phyloP scores from a whole-genome alignment of 2,113 vertebrate species.

The Colius striatus region DNA sequence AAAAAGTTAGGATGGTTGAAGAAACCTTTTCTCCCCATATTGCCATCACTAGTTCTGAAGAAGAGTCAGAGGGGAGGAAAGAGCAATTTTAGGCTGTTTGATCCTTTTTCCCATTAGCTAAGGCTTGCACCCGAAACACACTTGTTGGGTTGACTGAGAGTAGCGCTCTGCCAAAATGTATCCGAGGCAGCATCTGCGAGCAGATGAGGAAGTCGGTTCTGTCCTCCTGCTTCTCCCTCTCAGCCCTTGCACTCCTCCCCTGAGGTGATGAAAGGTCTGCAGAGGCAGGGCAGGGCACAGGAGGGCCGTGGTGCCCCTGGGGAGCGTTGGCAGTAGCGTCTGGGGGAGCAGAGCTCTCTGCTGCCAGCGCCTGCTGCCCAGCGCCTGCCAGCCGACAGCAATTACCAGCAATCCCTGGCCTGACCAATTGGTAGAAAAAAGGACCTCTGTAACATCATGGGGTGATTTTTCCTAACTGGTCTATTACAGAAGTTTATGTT shows the following conservation, averaged over 20 bases:
- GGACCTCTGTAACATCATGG: not conserved
- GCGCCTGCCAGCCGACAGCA: not conserved
- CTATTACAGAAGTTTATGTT: conserved; percentile 9
- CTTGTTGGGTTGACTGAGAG: not conserved
- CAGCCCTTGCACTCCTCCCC: not conserved
- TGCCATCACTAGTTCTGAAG: not conserved
- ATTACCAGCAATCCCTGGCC: not conserved
- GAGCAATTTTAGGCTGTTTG: not conserved
- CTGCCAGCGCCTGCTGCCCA: not conserved
- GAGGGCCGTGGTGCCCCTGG: not conserved
- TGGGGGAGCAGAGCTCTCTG: not conserved
- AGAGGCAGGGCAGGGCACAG: not conserved
- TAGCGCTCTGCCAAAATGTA: not conserved
- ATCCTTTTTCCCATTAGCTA: not conserved
- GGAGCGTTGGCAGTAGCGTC: not conserved
- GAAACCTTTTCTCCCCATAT: not conserved
- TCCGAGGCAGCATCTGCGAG: not conserved
- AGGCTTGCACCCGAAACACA: not conserved
- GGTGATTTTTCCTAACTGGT: not conserved
- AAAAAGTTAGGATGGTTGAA: not conserved
- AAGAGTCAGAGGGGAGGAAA: not conserved
- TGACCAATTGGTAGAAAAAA: not conserved
- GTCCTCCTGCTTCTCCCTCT: not conserved
- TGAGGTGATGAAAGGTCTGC: not conserved
- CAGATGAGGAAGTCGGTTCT: not conserved